A percentile compares a stretch with the other conserved stretches of the same genome.
Evolutionary conservation across 2,888 invertebrate genomes (phyloP).

Genomic region (Andrena minutula): DNA sequence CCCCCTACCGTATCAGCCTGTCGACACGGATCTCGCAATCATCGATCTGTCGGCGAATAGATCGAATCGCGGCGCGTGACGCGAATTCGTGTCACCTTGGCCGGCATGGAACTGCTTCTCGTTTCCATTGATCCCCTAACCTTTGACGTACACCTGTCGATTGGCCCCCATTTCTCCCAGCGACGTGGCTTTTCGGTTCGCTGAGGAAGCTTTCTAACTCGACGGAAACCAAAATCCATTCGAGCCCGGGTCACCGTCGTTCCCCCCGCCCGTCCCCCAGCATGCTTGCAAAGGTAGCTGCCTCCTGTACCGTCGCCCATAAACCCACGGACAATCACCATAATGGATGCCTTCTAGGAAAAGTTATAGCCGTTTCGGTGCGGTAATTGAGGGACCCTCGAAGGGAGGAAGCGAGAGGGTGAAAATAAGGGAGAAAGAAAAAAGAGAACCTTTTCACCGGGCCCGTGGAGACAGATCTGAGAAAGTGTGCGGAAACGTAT

Average conservation of each 20-base stretch:
- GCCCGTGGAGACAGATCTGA: constrained; percentile 51
- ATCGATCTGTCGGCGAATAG: constrained; percentile 5
- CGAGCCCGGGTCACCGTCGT: constrained; percentile 7
- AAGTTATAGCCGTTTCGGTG: constrained; percentile 76
- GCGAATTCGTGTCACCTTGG: constrained; percentile 9
- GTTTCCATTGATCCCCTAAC: constrained; percentile 16
- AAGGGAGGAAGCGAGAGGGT: constrained; percentile 21
- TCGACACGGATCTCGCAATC: background rate
- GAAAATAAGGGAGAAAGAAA: too few species aligned
- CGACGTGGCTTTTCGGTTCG: constrained; percentile 5
- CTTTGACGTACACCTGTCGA: constrained; percentile 37
- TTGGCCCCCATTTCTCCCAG: constrained; percentile 24
- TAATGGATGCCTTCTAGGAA: constrained; percentile 80
- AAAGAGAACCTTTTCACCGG: too few species aligned
- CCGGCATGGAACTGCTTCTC: background rate
- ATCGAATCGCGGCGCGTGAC: constrained; percentile 36
- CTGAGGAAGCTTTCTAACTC: constrained; percentile 46
- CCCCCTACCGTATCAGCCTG: background rate
- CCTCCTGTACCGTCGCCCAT: constrained; percentile 41
- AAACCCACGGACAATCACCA: constrained; percentile 78
- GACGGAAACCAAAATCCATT: constrained; percentile 57
- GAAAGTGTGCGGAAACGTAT: constrained; percentile 43
- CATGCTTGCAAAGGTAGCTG: too few species aligned
- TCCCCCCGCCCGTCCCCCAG: too few species aligned
- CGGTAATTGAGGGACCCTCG: constrained; percentile 75